Evolutionary conservation across 64 coral and sea anemone species (phyloP), one percentile per base, ranked within the genome.

Genomic region (Dendrophyllia cribrosa): DNA sequence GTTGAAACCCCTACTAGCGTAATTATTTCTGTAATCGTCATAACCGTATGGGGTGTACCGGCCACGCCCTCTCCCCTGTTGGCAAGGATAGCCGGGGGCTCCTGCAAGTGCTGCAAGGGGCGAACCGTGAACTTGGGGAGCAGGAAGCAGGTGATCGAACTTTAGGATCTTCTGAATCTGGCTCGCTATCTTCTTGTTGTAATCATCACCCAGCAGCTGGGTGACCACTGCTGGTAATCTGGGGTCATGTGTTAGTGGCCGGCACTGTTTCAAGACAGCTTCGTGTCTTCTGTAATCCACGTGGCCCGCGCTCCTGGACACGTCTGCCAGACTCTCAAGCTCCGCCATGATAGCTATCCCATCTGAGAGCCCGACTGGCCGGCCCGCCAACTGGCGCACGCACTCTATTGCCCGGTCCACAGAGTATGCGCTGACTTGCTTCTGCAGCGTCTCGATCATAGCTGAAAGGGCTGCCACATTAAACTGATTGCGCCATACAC

Each of bases 101-200:
- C 12, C 21, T 58, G 51, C 56, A 6, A 9, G 48, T 1, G 44
- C 44, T 46, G 3, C 6, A 58, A 25, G 21, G 50, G 16, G 52
- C 26, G 52, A 80, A 10, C 77, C 52, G 51, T 14, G n/a, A 14
- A 58, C 55, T 81, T 81, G 43, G 3, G 3, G 22, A 43, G 10
- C 52, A 20, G 50, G 26, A 59, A 13, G 19, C 77, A 58, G 21
- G 20, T 59, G 77, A 25, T 14, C 77, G 43, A 48, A 59, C 52
- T 52, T 52, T 70, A 86, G 45, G 6, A 86, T 68, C 64, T 86
- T 86, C 15, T 86, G 82, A 14, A 86, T 86, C 21, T 86, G 82
- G 44, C 43, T 52, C 11, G 82, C 82, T 66, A 86, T 66, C 43
- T 84, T 62, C 11, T 69, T 84, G 9, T 49, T 47, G 12, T 64